A percentile compares a stretch with the other conserved stretches of the same genome.
Conservation (phyloP, 2,113 vertebrate species). For the Penelope pileata region DNA sequence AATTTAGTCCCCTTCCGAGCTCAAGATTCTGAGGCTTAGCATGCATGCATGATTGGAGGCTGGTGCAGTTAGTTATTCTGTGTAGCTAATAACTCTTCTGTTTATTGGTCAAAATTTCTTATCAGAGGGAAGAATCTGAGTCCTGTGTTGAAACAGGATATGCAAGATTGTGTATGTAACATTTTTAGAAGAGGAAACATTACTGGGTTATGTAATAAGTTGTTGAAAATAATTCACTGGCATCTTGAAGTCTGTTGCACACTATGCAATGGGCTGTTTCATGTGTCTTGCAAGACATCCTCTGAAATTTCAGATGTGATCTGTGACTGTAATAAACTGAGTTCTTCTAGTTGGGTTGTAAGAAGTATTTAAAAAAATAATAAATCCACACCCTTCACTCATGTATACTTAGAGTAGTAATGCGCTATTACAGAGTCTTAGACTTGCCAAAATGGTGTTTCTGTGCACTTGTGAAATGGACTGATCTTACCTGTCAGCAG, state of each 20-base stretch:
- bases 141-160: neutral
- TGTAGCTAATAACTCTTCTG: neutral
- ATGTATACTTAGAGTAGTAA: neutral
- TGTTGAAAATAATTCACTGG: neutral
- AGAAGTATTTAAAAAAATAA: neutral
- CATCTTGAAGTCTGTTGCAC: neutral
- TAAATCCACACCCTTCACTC: neutral
- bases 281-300: neutral
- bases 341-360: neutral
- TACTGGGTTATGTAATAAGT: neutral
- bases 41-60: neutral
- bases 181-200: neutral
- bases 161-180: neutral
- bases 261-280: neutral
- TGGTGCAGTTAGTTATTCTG: neutral
- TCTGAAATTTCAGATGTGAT: neutral
- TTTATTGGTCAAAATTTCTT: neutral
- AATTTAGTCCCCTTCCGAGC: neutral
- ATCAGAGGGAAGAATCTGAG: neutral
- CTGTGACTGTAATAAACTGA: neutral
- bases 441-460: slow-evolving; percentile 6
- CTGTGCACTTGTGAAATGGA: slow-evolving; percentile 32
- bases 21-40: neutral
- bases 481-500: slow-evolving; percentile 61
- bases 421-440: neutral